Conservation (phyloP, 2,113 vertebrate species). For the Burhinus oedicnemus region DNA sequence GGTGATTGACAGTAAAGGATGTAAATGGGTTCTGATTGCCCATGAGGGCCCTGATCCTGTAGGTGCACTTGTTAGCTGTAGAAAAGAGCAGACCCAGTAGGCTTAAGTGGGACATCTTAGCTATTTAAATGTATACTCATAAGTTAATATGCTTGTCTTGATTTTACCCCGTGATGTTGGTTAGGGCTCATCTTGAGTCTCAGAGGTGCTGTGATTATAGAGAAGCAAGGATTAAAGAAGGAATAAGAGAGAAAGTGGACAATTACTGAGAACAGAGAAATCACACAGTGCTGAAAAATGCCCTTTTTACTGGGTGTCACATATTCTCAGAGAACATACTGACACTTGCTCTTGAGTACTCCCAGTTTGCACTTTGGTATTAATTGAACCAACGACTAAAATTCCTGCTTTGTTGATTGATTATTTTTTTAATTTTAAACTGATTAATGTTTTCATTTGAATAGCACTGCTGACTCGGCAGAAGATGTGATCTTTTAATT, state of each 20-base stretch:
- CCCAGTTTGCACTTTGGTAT: slow-evolving; percentile 33
- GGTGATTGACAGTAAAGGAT: neutral
- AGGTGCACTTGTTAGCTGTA: neutral
- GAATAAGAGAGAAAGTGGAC: neutral
- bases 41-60: neutral
- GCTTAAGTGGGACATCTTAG: neutral
- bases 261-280: neutral
- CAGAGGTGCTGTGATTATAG: neutral
- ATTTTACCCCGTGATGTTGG: neutral
- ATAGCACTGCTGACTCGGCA: slow-evolving; percentile 76
- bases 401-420: slow-evolving; percentile 70
- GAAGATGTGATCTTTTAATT: slow-evolving; percentile 82
- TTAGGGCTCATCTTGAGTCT: neutral
- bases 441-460: slow-evolving; percentile 81
- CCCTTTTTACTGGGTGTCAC: neutral
- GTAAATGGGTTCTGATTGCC: neutral
- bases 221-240: neutral
- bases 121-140: fast-evolving
- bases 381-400: slow-evolving; percentile 35
- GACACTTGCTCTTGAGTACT: slow-evolving; percentile 19
- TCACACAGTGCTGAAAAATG: neutral
- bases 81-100: neutral
- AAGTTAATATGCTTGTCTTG: neutral
- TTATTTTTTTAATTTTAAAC: slow-evolving; percentile 61
- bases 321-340: neutral